Evolutionary conservation across 2,888 invertebrate species (phyloP), one percentile per base, ranked within the genome.

Genomic region (Drosophila merina): DNA sequence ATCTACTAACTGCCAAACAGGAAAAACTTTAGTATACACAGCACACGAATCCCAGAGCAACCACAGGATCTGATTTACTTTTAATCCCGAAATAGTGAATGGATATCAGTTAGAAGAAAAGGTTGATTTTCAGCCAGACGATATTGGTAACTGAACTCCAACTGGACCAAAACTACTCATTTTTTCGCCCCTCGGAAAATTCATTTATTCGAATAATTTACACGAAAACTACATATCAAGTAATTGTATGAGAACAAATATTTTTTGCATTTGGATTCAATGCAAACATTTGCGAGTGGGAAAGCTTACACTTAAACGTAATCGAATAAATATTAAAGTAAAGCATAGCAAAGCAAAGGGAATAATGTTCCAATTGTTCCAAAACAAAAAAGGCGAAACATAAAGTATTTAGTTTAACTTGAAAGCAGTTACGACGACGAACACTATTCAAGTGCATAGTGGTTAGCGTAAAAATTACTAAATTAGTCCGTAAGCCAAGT

Each of bases 401-500:
- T 74, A 54, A 60, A 47, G 42, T 59, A 52, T 68, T 54, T 76
- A 76, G 69, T 77, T 74, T 6, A 60, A 68, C 54, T 70, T 67
- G 48, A 56, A 59, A 67, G 52, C 55, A 51, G 56, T 55, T 68
- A 30, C 49, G 44, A 14, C 30, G 31, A 36, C 54, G 58, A 58
- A 66, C 63, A 45, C 72, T 77, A 57, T 20, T 20, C 20, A 10
- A 52, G 36, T 36, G 36, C n/a, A 12, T 36, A 36, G 55, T 71
- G 60, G 73, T 79, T 85, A 82, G 88, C 87, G 88, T 88, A 87
- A 84, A 70, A 73, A 69, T 74, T 76, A 88, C 87, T 88, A 88
- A 88, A 88, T 88, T 88, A 88, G 80, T 14, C 0, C 3, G 45
- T 88, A 87, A 85, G 86, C 44, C 12, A 57, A 36, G 63, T 68